A percentile compares a stretch with the other conserved stretches of the same genome.
Evolutionary conservation across 1,140 invertebrate species (phyloP).

Genomic region (Antheraea pernyi): DNA sequence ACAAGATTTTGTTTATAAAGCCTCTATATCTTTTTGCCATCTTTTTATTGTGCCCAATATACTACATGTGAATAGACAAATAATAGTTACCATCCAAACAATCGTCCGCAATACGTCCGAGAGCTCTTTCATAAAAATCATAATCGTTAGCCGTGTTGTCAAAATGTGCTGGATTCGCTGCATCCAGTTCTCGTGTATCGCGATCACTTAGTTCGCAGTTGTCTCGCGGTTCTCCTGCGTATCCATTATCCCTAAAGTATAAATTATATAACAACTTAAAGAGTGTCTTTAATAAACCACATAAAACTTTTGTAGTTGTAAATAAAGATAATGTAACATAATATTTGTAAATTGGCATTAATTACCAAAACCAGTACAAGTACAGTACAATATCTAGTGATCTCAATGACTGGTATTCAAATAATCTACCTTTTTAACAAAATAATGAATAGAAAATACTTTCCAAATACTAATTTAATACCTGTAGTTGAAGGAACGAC

Average conservation of each 20-base stretch:
- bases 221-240: conserved; percentile 84
- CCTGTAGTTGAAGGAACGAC: conserved; percentile 92
- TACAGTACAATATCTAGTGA: no score
- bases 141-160: conserved; percentile 89
- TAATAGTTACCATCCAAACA: conserved; percentile 87
- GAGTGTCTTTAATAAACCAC: conserved; percentile 3
- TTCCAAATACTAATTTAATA: conserved; percentile 35
- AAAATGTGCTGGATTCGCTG: conserved; percentile 91
- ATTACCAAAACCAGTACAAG: no score
- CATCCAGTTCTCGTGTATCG: conserved; percentile 90
- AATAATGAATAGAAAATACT: not conserved
- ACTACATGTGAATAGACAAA: not conserved
- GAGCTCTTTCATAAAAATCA: conserved; percentile 92
- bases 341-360: no score
- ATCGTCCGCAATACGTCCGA: conserved; percentile 85
- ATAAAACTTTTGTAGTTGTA: no score
- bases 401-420: no score
- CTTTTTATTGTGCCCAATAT: no score
- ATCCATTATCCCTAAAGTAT: conserved; percentile 73
- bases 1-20: no score
- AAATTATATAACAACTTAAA: not conserved
- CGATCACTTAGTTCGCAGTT: conserved; percentile 95
- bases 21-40: no score
- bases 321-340: no score
- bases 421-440: no score